Conservation (phyloP, 2,113 vertebrate genomes). For the Neodon shergylaensis region DNA sequence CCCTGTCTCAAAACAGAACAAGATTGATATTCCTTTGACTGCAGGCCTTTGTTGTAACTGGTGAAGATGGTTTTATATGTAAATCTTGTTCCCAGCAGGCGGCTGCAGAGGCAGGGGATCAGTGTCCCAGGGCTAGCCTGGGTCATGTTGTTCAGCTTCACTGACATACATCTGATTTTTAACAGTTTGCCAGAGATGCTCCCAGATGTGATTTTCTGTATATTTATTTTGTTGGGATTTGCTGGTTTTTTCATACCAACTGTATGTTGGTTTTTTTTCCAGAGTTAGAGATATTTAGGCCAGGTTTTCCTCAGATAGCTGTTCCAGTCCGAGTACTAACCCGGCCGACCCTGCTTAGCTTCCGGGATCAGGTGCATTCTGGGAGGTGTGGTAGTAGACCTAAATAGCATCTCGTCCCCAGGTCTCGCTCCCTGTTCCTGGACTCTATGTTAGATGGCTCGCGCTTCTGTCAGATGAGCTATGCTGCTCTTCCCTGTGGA, state of each 20-base stretch:
- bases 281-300: not conserved
- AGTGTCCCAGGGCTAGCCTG: not conserved
- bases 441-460: not conserved
- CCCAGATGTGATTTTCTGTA: not conserved
- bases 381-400: not conserved
- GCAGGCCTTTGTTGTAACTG: not conserved
- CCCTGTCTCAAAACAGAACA: not conserved
- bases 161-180: not conserved
- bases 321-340: not conserved
- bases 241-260: not conserved
- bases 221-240: conserved; percentile 16
- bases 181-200: not conserved
- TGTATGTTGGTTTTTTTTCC: not conserved
- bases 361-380: not conserved
- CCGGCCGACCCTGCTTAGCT: not conserved
- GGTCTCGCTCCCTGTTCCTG: not conserved
- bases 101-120: not conserved
- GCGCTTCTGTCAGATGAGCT: not conserved
- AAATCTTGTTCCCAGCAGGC: not conserved
- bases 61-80: not conserved
- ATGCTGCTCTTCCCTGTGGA: not conserved
- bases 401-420: not conserved
- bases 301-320: not conserved
- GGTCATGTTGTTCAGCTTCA: not conserved
- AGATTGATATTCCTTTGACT: not conserved